Evolutionary conservation across 2,888 invertebrate genomes (phyloP), one percentile per base, ranked within the genome.

Genomic region (Chymomyza fuscimana): DNA sequence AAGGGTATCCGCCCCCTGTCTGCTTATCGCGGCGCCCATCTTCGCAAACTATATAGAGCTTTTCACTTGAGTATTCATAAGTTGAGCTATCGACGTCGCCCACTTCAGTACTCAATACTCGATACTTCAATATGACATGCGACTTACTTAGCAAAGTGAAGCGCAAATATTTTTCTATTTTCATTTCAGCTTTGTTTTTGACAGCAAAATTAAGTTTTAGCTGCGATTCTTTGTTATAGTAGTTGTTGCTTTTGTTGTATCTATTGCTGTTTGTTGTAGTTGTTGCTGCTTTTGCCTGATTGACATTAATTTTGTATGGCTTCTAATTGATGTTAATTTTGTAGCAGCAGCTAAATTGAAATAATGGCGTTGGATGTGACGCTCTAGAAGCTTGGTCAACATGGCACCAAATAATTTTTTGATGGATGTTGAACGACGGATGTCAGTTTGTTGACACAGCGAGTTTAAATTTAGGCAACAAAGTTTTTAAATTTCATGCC

Each of bases 271-370:
- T 66, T 77, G 74, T 25, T 22, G 73, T 66, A 65, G 40, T 7
- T 32, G 2, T 66, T 77, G 74, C 2, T 22, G 59, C 16, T 61
- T 62, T 59, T 72, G 65, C 32, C 66, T 79, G 85, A 81, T 85
- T 85, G 86, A 87, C 86, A 82, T 80, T 62, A 78, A 87, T 83
- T 74, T 78, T 76, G 74, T 74, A 78, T 78, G 80, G 40, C 74
- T 72, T 78, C 87, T 83, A 83, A 83, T 83, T 83, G 83, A 85
- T 87, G 83, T 87, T 86, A 85, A 87, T 85, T 87, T 80, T 69
- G 60, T 7, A 32, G 9, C 16, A 29, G 15, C 60, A 60, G 32
- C 54, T 10, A 46, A 46, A 46, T 46, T 46, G 40, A 46, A 54
- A 54, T 19, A 12, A n/a, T 19, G 54, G 54, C 54, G 7, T 22